Percentiles rank a stretch among this genome's conserved stretches.
These are phyloP conservation scores for Sturnus vulgaris DNA, from an alignment of 2,113 vertebrate genomes.

Conservation along the genomic window DNA sequence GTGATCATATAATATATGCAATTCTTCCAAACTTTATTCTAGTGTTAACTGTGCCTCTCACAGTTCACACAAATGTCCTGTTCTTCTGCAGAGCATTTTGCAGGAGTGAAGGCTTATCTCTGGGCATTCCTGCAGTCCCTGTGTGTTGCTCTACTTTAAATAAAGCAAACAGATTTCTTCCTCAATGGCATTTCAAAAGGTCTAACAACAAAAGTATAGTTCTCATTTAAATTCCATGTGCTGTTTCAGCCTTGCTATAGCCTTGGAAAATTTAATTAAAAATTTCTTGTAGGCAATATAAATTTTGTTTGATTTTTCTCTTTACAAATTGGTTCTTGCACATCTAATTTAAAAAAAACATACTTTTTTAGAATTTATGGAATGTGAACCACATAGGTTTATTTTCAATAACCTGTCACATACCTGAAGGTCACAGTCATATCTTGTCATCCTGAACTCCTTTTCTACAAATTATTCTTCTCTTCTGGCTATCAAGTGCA, in stretches of 20 bases:
- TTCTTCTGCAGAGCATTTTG: not conserved
- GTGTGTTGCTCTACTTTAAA: not conserved
- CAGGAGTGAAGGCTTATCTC: not conserved
- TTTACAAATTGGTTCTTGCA: not conserved
- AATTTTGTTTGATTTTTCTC: not conserved
- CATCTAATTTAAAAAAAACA: not conserved
- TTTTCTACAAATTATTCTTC: not conserved
- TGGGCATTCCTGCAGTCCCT: not conserved
- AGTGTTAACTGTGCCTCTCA: not conserved
- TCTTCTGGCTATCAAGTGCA: not conserved
- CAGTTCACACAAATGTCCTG: not conserved
- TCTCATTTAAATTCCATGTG: not conserved
- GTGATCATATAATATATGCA: not conserved
- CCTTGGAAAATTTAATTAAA: not conserved
- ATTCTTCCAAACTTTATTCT: not conserved
- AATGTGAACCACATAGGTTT: not conserved
- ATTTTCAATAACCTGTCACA: not conserved
- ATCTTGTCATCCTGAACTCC: not conserved
- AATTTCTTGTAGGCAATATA: not conserved
- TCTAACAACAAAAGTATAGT: not conserved
- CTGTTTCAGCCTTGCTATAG: not conserved
- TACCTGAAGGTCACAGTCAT: not conserved
- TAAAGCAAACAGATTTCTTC: not conserved
- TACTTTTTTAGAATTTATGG: not conserved
- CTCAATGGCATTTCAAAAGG: not conserved